Percentiles rank a stretch among this genome's conserved stretches.
These are phyloP conservation scores for Neosalanx taihuensis DNA, from an alignment of 2,797 vertebrate genomes.

Conservation along the genomic window DNA sequence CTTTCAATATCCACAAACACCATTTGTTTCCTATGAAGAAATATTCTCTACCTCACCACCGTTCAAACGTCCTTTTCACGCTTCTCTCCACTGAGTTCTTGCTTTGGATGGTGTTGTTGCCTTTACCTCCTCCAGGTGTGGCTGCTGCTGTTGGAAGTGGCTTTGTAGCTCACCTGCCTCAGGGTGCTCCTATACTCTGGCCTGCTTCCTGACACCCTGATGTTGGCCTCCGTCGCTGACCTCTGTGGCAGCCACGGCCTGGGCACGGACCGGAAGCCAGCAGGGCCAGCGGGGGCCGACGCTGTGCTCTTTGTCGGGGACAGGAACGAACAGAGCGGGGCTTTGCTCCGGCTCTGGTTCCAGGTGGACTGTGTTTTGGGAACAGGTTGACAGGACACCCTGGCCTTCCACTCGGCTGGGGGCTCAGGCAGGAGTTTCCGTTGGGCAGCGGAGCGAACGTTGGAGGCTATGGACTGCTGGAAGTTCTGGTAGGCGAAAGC, in stretches of 20 bases:
- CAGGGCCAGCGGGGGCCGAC: slow-evolving; percentile 50
- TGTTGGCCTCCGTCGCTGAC: slow-evolving; percentile 70
- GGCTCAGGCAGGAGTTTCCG: slow-evolving; percentile 82
- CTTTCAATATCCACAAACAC: slow-evolving; percentile 35
- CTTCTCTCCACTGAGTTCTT: background rate
- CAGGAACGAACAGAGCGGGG: slow-evolving; percentile 44
- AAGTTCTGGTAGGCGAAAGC: slow-evolving; percentile 81
- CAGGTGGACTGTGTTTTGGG: slow-evolving; percentile 52
- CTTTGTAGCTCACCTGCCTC: slow-evolving; percentile 73
- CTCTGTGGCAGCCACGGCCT: slow-evolving; percentile 75
- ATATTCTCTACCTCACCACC: slow-evolving; percentile 21
- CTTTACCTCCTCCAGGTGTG: slow-evolving; percentile 75
- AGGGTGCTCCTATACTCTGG: slow-evolving; percentile 64
- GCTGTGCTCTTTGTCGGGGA: slow-evolving; percentile 59
- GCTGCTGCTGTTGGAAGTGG: slow-evolving; percentile 70
- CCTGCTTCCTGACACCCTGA: slow-evolving; percentile 62
- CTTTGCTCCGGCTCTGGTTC: slow-evolving; percentile 37
- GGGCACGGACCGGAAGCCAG: slow-evolving; percentile 68
- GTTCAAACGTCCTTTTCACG: background rate
- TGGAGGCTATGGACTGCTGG: slow-evolving; percentile 82
- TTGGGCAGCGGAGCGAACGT: slow-evolving; percentile 81
- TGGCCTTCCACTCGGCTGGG: slow-evolving; percentile 79
- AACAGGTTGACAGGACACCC: slow-evolving; percentile 64
- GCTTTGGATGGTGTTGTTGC: background rate
- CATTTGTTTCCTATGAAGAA: slow-evolving; percentile 14